Base-by-base conservation (phyloP, 2,113 vertebrate genomes). In the Dromaius novaehollandiae region DNA sequence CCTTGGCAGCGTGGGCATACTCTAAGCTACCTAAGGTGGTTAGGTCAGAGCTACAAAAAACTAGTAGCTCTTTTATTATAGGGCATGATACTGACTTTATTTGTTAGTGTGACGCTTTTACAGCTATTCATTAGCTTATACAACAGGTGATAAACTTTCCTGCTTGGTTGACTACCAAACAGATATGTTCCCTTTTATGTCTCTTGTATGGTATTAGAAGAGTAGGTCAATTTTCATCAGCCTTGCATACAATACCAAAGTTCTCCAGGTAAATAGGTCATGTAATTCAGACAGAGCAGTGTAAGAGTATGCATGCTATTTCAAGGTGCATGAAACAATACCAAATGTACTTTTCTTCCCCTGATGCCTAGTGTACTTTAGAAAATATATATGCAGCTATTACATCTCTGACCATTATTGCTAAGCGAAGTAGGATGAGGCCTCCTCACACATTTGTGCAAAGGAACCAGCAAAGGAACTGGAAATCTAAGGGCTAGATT, bases 391-490 rank as follows among this genome's bases (percentile, higher is more conserved):
- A 6, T 7, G 21, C 19, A 53, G 12, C 9, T 78, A 4, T 38
- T 34, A 25, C 7, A 28, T 40, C 34, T 83, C 74, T 63, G 50
- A 22, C 50, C 26, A 4, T 48, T 79, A 40, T 26, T 79, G 9
- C 21, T 24, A 34, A 51, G 32, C 32, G 51, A 71, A 55, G 65
- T 20, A n/a, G 26, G 60, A 34, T 17, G 38, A 86, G 50, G 19
- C 2, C 76, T 9, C 10, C 18, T 70, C 26, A 40, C 12, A 13
- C 5, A 3, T 20, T 40, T 70, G 15, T 53, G 76, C 0, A 1
- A 10, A 0, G 63, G 82, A 92, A 55, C 34, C 68, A 68, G 76
- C 0, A 1, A 10, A 0, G 63, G 82, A 92, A 55, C 34, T 71
- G 73, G 44, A 70, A 26, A 13, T 53, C 38, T 12, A 34, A 88